Evolutionary conservation across 2,888 invertebrate genomes (phyloP).

Genomic region (Lordiphosa fenestrarum): DNA sequence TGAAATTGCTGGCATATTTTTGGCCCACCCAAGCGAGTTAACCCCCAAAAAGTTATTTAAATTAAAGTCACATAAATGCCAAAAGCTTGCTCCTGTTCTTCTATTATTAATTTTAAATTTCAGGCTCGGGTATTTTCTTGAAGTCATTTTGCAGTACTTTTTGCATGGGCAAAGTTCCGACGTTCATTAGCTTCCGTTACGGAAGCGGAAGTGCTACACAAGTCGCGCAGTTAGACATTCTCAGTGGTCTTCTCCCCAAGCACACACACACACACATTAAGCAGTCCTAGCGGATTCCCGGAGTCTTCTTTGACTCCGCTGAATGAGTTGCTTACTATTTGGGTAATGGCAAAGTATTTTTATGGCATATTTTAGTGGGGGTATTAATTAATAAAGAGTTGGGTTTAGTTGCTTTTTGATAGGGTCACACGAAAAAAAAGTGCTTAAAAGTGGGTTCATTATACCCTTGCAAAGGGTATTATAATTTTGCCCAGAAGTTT

Average conservation of each 20-base stretch:
- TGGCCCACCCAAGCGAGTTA: constrained; percentile 9
- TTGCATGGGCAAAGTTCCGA: constrained; percentile 25
- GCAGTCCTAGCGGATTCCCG: background rate
- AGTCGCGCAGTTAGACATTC: constrained; percentile 69
- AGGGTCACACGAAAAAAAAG: no score
- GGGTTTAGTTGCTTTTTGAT: constrained; percentile 1
- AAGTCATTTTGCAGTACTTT: constrained; percentile 34
- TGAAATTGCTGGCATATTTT: constrained; percentile 53
- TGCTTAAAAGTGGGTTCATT: no score
- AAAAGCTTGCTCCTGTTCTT: constrained; percentile 23
- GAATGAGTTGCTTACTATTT: constrained; percentile 41
- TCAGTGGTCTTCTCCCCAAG: constrained; percentile 41
- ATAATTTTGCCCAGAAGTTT: no score
- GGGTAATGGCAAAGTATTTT: constrained; percentile 49
- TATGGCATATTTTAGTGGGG: constrained; percentile 38
- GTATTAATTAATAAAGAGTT: background rate
- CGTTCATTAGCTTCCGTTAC: constrained; percentile 70
- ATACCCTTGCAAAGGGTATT: no score
- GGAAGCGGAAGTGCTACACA: constrained; percentile 72
- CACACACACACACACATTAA: constrained; percentile 16
- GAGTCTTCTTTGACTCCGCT: background rate
- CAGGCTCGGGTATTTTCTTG: constrained; percentile 48
- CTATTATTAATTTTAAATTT: constrained; percentile 67
- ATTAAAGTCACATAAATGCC: constrained; percentile 61
- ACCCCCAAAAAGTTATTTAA: constrained; percentile 57